phyloP scores from a whole-genome alignment of 2,888 invertebrate species.

The Tortrix viridana region DNA sequence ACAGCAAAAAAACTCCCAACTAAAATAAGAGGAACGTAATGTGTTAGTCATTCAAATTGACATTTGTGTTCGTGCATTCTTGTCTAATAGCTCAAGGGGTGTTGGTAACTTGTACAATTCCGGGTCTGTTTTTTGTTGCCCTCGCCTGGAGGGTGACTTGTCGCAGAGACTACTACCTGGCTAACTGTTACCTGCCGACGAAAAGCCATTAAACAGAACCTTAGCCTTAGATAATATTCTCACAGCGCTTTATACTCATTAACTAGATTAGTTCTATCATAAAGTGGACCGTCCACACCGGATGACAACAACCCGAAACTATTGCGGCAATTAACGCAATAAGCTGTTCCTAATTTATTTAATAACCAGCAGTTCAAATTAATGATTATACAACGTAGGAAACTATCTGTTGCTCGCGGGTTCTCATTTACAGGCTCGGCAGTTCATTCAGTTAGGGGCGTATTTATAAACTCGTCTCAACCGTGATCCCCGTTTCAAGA shows the following conservation, averaged over 20 bases:
- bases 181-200: constrained; percentile 31
- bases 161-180: constrained; percentile 55
- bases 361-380: constrained; percentile 25
- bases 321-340: constrained; percentile 55
- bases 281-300: background rate
- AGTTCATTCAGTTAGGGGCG: no score
- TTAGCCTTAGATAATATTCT: background rate
- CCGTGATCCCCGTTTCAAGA: no score
- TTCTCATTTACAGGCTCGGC: no score
- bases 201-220: constrained; percentile 16
- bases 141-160: constrained; percentile 45
- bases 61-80: constrained; percentile 3
- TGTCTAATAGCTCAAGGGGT: constrained; percentile 38
- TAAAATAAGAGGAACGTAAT: no score
- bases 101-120: constrained; percentile 58
- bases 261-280: background rate
- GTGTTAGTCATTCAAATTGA: no score
- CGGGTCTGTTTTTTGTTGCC: constrained; percentile 52
- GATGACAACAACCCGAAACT: constrained; percentile 42
- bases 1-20: no score
- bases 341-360: constrained; percentile 47
- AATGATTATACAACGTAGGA: constrained; percentile 15
- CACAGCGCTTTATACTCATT: background rate
- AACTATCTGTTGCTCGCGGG: background rate
- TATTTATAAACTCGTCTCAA: no score